Evolutionary conservation across 2,797 vertebrate genomes (phyloP).

Genomic region (Lophius americanus): DNA sequence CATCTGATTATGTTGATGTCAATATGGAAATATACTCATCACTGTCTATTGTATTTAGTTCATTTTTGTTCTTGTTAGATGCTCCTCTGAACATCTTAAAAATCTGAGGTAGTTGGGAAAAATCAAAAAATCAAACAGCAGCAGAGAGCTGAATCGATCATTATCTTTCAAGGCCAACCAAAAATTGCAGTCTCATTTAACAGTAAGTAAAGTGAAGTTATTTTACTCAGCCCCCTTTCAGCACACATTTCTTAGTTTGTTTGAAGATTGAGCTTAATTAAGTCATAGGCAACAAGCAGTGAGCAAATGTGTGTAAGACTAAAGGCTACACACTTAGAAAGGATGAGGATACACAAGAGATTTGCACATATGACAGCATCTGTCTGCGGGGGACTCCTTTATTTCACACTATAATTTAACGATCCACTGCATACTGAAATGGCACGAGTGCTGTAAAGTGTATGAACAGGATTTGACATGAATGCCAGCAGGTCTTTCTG

Average conservation of each 20-base stretch:
- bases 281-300: constrained; percentile 51
- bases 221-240: constrained; percentile 44
- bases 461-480: constrained; percentile 47
- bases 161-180: constrained; percentile 21
- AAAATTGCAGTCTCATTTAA: constrained; percentile 38
- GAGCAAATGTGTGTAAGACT: constrained; percentile 47
- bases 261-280: constrained; percentile 67
- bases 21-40: too few species aligned
- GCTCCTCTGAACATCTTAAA: too few species aligned
- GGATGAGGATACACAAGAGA: constrained; percentile 28
- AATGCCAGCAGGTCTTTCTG: constrained; percentile 41
- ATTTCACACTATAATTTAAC: constrained; percentile 52
- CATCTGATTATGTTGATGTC: too few species aligned
- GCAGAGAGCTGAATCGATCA: neutral
- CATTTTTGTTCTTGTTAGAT: too few species aligned
- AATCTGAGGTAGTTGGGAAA: too few species aligned
- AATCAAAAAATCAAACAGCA: constrained; percentile 6
- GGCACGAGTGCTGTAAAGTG: constrained; percentile 28
- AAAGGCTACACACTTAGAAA: constrained; percentile 35
- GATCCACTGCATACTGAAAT: constrained; percentile 48
- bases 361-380: constrained; percentile 29
- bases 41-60: too few species aligned
- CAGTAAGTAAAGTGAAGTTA: constrained; percentile 40
- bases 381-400: constrained; percentile 39
- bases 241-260: constrained; percentile 61